These are phyloP conservation scores for Trachelus tabidus DNA, from an alignment of 2,888 invertebrate species.

Conservation along the genomic window DNA sequence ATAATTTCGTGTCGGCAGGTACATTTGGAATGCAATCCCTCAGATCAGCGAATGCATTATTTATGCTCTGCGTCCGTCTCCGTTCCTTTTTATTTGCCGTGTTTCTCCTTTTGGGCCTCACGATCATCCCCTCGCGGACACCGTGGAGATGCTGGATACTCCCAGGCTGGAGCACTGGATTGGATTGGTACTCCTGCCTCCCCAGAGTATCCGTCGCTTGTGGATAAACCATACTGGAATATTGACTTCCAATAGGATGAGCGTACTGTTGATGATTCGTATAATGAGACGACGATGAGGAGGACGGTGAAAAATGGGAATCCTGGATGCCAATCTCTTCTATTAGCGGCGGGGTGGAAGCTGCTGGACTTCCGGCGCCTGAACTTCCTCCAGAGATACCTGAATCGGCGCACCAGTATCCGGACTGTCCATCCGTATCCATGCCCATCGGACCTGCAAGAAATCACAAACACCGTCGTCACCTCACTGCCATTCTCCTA, in stretches of 20 bases:
- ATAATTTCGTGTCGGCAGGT: slow-evolving; percentile 93
- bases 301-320: slow-evolving; percentile 42
- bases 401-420: slow-evolving; percentile 61
- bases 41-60: slow-evolving; percentile 92
- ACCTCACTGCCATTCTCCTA: neutral
- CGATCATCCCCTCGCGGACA: slow-evolving; percentile 35
- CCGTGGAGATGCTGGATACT: slow-evolving; percentile 26
- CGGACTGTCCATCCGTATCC: slow-evolving; percentile 57
- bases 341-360: slow-evolving; percentile 58
- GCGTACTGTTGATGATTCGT: slow-evolving; percentile 38
- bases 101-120: slow-evolving; percentile 76
- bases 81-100: slow-evolving; percentile 97
- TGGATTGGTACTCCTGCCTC: slow-evolving; percentile 14
- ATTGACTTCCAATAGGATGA: neutral
- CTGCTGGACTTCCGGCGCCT: slow-evolving; percentile 60
- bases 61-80: slow-evolving; percentile 91
- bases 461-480: neutral
- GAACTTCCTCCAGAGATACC: slow-evolving; percentile 63
- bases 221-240: neutral
- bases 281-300: slow-evolving; percentile 28
- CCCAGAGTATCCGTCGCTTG: slow-evolving; percentile 16
- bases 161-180: neutral
- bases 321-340: slow-evolving; percentile 61
- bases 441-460: slow-evolving; percentile 41
- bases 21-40: slow-evolving; percentile 96